Conservation (phyloP, 2,888 invertebrate species). For the Prenolepis imparis region DNA sequence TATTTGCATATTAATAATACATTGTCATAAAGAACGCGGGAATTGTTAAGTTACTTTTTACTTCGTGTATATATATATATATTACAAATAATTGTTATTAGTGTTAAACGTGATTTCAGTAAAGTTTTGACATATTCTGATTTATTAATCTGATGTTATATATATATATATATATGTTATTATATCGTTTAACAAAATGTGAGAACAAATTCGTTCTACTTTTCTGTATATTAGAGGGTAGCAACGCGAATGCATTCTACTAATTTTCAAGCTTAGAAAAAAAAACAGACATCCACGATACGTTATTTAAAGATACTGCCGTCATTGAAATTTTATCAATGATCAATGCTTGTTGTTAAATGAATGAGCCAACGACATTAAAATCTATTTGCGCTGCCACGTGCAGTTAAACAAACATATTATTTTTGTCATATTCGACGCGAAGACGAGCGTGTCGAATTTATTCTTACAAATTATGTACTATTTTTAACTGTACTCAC, state of each 20-base stretch:
- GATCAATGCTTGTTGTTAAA: neutral
- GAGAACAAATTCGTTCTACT: slow-evolving; percentile 30
- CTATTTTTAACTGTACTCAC: slow-evolving; percentile 9
- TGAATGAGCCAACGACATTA: neutral
- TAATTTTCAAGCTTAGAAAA: neutral
- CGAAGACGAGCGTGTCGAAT: neutral
- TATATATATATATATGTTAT: slow-evolving; percentile 39
- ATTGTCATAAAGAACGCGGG: slow-evolving; percentile 11
- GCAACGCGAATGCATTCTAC: neutral
- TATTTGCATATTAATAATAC: slow-evolving; percentile 23
- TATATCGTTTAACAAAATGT: slow-evolving; percentile 35
- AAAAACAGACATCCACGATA: neutral
- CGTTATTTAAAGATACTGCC: slow-evolving; percentile 37
- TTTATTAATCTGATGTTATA: slow-evolving; percentile 55
- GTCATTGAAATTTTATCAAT: slow-evolving; percentile 29
- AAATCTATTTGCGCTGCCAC: slow-evolving; percentile 12
- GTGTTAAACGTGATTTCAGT: slow-evolving; percentile 58
- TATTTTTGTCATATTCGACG: neutral
- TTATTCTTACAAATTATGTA: slow-evolving; percentile 20
- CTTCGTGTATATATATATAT: slow-evolving; percentile 53
- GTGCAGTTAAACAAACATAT: slow-evolving; percentile 17
- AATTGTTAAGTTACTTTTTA: slow-evolving; percentile 61
- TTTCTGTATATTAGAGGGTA: neutral
- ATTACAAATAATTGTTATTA: slow-evolving; percentile 26
- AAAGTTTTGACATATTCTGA: slow-evolving; percentile 53